Evolutionary conservation across 2,113 vertebrate species (phyloP).

Genomic region (Planiliza haematocheilus): DNA sequence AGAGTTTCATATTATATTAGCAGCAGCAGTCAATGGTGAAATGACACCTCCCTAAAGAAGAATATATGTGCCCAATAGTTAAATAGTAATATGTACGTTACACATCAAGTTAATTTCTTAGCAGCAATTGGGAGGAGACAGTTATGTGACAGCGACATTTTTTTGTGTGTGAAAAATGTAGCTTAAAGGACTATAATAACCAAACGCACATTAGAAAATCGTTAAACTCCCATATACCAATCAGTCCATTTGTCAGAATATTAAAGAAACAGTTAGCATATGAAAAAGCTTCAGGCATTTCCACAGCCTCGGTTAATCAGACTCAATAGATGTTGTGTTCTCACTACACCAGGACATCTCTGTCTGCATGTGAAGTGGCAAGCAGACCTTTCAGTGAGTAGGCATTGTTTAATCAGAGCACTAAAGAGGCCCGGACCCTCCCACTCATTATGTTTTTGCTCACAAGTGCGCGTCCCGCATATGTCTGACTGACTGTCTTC

Average conservation of each 20-base stretch:
- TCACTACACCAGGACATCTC: conserved; percentile 12
- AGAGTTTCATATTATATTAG: conserved; percentile 40
- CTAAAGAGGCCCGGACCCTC: conserved; percentile 32
- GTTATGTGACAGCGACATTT: neutral
- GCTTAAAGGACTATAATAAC: neutral
- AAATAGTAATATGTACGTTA: conserved; percentile 27
- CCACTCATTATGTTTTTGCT: conserved; percentile 47
- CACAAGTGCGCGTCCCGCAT: conserved; percentile 19
- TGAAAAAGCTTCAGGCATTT: neutral
- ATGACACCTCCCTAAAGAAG: conserved; percentile 31
- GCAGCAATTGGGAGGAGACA: neutral
- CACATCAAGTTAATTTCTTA: neutral
- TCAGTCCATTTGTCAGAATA: neutral
- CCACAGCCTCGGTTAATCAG: conserved; percentile 6
- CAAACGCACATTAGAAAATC: neutral
- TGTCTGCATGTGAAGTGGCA: conserved; percentile 22
- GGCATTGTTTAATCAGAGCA: conserved; percentile 46
- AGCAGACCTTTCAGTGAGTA: conserved; percentile 16
- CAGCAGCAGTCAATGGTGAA: neutral
- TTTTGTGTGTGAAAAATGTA: neutral
- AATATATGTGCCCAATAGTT: conserved; percentile 19
- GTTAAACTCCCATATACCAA: conserved; percentile 8
- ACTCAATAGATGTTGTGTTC: conserved; percentile 10
- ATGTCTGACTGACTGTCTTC: conserved; percentile 18
- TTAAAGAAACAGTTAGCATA: conserved; percentile 16